Base-by-base conservation (phyloP, 2,888 invertebrate species). In the Pristionchus arcanus region DNA sequence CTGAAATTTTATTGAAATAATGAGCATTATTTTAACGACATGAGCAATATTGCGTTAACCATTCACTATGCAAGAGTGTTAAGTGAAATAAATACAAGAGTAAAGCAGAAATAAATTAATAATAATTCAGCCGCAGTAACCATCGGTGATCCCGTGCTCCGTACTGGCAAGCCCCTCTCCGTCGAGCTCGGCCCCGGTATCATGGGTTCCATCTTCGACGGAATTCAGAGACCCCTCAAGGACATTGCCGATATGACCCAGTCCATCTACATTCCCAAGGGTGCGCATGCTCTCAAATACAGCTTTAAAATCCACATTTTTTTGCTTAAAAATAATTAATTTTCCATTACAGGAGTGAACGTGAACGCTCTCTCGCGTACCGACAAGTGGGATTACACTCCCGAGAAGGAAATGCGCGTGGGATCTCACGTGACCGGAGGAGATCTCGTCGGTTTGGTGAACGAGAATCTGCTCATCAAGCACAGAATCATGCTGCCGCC, bases 191-290 rank as follows among this genome's bases (percentile, higher is more conserved):
- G 99, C 15, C 99, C 99, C 87, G 81, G 89, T 87, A 99, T 99
- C 96, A 97, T 99, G 97, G 98, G 98, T 93, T 98, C 98, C 96
- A 99, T 99, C 96, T 99, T 99, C 96, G 99, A 99, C 96, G 99
- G 99, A 96, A 99, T 99, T 96, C 99, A 99, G 96, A 97, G 99
- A 95, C 99, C 99, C 0, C 96, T 99, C 95, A 98, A 96, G 90
- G 98, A 98, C 96, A 99, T 99, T 96, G 97, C 97, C 95, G 98
- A 98, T 95, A 96, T 98, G 92, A 98, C 98, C 1, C 96, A 97
- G 95, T 98, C 98, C 95, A 99, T 99, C 96, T 99, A 99, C 97
- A 99, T 99, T 96, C 99, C 99, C 81, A 99, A 98, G 96, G 99
- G 99, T 96, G 97, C 98, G 83, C n/a, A n/a, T 66, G 7, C 19